Percentiles rank a stretch among this genome's conserved stretches.
These are phyloP conservation scores for Porites lutea DNA, from an alignment of 64 coral and sea anemone genomes.

Conservation along the genomic window DNA sequence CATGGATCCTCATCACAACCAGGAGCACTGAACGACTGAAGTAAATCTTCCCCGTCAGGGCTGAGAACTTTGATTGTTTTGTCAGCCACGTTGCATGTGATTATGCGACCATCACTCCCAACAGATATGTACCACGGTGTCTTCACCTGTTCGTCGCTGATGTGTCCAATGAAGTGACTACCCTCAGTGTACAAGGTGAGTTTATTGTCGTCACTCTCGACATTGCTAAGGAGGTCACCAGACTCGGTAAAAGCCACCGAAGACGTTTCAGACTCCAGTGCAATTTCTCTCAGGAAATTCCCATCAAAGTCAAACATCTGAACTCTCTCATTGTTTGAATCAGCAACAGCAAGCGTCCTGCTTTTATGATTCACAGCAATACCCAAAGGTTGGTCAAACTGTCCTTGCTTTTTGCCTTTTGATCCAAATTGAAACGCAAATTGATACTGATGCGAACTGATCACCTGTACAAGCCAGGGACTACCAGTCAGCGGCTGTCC, in stretches of 20 bases:
- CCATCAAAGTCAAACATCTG: slow-evolving; percentile 30
- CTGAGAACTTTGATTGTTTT: background rate
- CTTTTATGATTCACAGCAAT: slow-evolving; percentile 19
- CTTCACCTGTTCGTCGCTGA: background rate
- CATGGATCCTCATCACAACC: background rate
- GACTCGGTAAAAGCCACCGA: background rate
- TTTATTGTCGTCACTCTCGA: background rate
- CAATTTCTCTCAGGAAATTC: background rate
- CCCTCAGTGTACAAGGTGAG: background rate
- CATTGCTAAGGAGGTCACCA: background rate
- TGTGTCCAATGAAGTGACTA: background rate
- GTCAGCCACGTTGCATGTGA: background rate
- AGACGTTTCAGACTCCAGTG: background rate
- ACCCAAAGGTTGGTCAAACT: background rate
- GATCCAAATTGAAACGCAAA: slow-evolving; percentile 27
- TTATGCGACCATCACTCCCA: background rate
- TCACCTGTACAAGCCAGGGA: background rate
- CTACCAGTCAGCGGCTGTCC: slow-evolving; percentile 7
- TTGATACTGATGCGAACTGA: no score
- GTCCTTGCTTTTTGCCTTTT: background rate
- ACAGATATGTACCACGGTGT: background rate
- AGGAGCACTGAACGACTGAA: background rate
- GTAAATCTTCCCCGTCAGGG: background rate
- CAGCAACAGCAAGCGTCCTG: slow-evolving; percentile 15
- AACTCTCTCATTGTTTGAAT: background rate